These are phyloP conservation scores for Nomada ferruginata DNA, from an alignment of 2,888 invertebrate genomes.

Conservation along the genomic window DNA sequence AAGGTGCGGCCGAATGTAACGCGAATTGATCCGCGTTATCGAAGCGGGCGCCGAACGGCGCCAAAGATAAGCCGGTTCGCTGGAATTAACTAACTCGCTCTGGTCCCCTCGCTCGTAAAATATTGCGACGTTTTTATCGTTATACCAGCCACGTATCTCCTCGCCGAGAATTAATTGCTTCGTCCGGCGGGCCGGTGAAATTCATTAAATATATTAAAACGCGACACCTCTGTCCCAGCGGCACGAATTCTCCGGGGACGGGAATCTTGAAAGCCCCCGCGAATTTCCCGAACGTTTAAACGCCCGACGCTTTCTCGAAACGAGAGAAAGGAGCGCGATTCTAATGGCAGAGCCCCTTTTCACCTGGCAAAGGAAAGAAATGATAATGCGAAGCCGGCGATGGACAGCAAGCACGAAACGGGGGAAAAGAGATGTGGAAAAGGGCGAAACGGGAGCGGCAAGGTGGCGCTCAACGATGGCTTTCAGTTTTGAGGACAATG, in stretches of 20 bases:
- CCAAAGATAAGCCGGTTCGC: too few species aligned
- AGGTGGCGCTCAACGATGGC: conserved; percentile 25
- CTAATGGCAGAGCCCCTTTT: background rate
- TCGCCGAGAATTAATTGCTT: background rate
- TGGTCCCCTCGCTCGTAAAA: background rate
- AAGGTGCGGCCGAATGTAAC: conserved; percentile 1
- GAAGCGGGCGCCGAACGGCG: background rate
- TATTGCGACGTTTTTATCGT: conserved; percentile 21
- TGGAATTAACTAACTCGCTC: background rate
- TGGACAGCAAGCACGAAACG: too few species aligned
- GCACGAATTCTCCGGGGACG: background rate
- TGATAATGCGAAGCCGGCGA: too few species aligned
- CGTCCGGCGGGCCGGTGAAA: background rate
- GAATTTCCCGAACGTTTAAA: background rate
- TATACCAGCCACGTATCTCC: background rate
- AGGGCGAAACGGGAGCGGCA: conserved; percentile 6
- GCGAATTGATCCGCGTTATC: conserved; percentile 27
- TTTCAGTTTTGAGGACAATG: conserved; percentile 62
- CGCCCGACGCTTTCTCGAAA: background rate
- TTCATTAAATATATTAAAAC: conserved; percentile 8
- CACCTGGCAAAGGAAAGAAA: background rate
- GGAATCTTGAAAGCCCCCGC: too few species aligned
- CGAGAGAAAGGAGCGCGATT: too few species aligned
- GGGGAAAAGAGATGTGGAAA: background rate
- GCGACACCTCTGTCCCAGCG: background rate